These are phyloP conservation scores for Calliopsis andreniformis DNA, from an alignment of 1,140 invertebrate species.

Conservation along the genomic window DNA sequence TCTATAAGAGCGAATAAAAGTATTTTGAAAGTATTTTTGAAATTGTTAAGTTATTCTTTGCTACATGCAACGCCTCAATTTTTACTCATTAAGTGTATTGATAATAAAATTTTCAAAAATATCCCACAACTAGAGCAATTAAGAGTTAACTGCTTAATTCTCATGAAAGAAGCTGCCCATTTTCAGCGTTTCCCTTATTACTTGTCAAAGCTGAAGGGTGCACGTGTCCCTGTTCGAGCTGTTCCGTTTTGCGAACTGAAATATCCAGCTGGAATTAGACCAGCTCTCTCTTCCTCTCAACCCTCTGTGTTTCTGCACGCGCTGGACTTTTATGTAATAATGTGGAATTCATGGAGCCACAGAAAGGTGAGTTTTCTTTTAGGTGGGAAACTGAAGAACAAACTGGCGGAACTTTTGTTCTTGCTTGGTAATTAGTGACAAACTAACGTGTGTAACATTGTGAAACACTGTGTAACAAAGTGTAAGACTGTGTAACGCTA, in stretches of 20 bases:
- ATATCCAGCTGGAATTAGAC: neutral
- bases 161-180: no score
- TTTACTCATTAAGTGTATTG: no score
- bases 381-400: neutral
- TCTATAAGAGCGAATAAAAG: no score
- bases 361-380: neutral
- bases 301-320: neutral
- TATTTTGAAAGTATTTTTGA: no score
- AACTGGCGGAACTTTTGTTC: neutral
- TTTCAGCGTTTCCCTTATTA: neutral
- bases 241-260: neutral
- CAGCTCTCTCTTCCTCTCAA: no score
- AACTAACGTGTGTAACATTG: neutral
- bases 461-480: no score
- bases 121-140: no score
- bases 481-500: no score
- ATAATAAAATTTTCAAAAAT: no score
- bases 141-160: no score
- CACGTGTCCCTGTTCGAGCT: neutral
- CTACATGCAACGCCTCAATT: no score
- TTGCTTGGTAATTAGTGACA: neutral
- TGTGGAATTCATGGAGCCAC: neutral
- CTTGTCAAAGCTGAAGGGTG: neutral
- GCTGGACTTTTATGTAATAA: slow-evolving; percentile 3
- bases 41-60: no score